Evolutionary conservation across 2,113 vertebrate species (phyloP).

Genomic region (Cyprinodon tularosa): DNA sequence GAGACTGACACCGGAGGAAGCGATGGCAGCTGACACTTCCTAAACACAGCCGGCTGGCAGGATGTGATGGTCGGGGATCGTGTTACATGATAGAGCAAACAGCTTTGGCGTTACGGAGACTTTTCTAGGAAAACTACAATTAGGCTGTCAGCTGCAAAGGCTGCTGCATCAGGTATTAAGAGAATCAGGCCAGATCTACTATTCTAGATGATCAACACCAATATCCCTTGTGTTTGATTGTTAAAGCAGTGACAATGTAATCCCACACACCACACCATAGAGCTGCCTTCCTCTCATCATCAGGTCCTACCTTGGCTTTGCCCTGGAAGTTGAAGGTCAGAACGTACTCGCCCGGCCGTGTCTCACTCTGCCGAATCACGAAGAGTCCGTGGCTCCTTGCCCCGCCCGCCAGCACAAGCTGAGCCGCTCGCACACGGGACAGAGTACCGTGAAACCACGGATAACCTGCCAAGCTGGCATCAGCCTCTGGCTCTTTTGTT

Average conservation of each 20-base stretch:
- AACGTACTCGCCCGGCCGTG: conserved; percentile 93
- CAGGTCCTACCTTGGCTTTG: conserved; percentile 89
- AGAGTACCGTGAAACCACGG: conserved; percentile 98
- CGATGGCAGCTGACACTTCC: conserved; percentile 64
- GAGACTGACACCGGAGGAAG: conserved; percentile 65
- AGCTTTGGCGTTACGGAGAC: conserved; percentile 37
- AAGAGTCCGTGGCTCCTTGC: conserved; percentile 92
- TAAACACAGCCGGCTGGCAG: conserved; percentile 48
- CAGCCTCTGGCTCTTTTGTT: conserved; percentile 71
- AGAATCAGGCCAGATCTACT: not conserved
- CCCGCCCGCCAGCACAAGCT: conserved; percentile 91
- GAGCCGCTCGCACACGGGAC: conserved; percentile 91
- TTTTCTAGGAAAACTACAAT: conserved; percentile 37
- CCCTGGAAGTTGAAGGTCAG: conserved; percentile 99
- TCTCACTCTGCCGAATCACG: conserved; percentile 97
- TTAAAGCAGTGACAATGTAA: not conserved
- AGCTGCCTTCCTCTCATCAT: not conserved
- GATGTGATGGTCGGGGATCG: conserved; percentile 60
- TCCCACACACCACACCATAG: not conserved
- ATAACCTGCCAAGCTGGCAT: conserved; percentile 83
- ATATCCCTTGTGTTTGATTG: not conserved
- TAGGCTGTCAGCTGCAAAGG: conserved; percentile 4
- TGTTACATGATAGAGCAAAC: conserved; percentile 51
- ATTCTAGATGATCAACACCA: not conserved
- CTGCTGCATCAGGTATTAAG: conserved; percentile 17